Base-by-base conservation (phyloP, 2,113 vertebrate species). In the Aspidoscelis tigris region DNA sequence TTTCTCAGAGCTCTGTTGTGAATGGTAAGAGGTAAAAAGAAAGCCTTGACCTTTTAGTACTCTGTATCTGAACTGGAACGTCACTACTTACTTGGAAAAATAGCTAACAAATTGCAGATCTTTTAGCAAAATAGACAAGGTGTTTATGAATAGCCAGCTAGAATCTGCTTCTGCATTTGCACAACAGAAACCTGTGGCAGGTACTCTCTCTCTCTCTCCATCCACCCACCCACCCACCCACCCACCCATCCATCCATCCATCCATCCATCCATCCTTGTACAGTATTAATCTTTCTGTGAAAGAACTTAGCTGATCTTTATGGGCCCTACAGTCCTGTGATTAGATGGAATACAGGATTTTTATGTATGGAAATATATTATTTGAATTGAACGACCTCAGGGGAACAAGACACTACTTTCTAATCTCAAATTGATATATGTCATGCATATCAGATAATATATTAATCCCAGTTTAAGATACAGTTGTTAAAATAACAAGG, bases 41-140 rank as follows among this genome's bases (percentile, higher is more conserved):
- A 44, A 44, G 22, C 41, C 2, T 5, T 65, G 24, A 83, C 73
- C 72, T 76, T 83, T 76, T 68, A 75, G 5, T 75, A 44, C 7
- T 76, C 26, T 66, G 43, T 6, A 33, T 65, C 41, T 75, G 16
- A 64, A 82, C 18, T 65, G 81, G 14, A 68, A 65, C 2, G 10
- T n/a, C 26, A 4, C 41, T 65, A 74, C 73, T 73, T 73, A 80
- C 47, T 3, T 66, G 70, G 39, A 43, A 53, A 65, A 84, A 78
- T 8, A 84, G 65, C 33, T 26, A 4, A 22, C 75, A 12, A 66
- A 79, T 80, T 41, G 39, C 16, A 50, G n/a, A 26, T 58, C n/a
- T 68, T 76, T 76, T 83, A 24, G 16, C n/a, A 53, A 83, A 50
- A 55, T 41, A 83, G 43, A n/a, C 78, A 69, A 69, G 44, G 24